A percentile compares a stretch with the other conserved stretches of the same genome.
These are phyloP conservation scores for Otocyon megalotis DNA, from an alignment of 2,113 vertebrate genomes.

Conservation along the genomic window DNA sequence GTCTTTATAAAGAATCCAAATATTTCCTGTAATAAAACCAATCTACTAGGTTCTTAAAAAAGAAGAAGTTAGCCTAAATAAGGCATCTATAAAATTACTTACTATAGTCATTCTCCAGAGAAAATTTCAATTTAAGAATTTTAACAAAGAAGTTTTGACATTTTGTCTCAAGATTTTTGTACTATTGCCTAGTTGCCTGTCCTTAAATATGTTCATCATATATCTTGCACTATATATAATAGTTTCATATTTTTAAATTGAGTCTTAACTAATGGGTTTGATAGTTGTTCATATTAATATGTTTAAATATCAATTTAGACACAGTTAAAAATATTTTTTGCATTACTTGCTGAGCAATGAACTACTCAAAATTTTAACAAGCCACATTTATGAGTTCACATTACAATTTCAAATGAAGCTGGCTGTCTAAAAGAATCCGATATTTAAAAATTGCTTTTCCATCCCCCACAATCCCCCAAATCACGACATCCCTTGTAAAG, in stretches of 20 bases:
- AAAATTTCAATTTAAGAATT: constrained; percentile 19
- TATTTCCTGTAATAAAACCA: constrained; percentile 43
- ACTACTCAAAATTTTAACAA: constrained; percentile 5
- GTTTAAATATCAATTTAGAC: constrained; percentile 2
- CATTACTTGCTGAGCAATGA: neutral
- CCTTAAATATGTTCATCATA: neutral
- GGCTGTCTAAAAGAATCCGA: neutral
- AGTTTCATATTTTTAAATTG: neutral
- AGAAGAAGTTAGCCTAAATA: neutral
- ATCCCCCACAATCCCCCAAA: neutral
- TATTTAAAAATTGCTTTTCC: neutral
- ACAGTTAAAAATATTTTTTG: neutral
- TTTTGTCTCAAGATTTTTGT: neutral
- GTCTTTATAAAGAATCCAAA: neutral
- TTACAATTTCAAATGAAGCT: constrained; percentile 16
- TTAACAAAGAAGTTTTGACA: neutral
- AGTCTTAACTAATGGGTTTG: neutral
- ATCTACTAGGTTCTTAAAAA: neutral
- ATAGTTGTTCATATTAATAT: neutral
- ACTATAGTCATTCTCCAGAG: neutral
- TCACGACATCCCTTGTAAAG: neutral
- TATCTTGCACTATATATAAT: neutral
- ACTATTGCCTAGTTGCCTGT: neutral
- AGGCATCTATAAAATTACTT: neutral
- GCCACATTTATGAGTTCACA: neutral